Evolutionary conservation across 2,113 vertebrate species (phyloP).

Genomic region (Cervus canadensis): DNA sequence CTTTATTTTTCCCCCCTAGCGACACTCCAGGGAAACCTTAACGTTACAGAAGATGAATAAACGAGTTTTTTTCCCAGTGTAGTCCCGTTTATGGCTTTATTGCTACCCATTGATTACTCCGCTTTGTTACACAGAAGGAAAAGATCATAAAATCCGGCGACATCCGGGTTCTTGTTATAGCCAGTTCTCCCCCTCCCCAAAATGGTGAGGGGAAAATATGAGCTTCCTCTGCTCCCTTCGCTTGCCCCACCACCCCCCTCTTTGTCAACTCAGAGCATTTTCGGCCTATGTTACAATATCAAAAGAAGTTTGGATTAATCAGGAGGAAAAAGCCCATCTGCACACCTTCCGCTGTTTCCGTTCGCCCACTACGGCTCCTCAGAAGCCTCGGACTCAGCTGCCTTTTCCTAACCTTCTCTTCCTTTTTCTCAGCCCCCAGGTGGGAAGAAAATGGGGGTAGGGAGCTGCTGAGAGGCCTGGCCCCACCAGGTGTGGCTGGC

Average conservation of each 20-base stretch:
- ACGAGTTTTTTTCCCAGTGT: slow-evolving; percentile 78
- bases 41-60: slow-evolving; percentile 82
- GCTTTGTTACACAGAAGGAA: slow-evolving; percentile 89
- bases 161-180: slow-evolving; percentile 86
- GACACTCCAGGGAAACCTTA: slow-evolving; percentile 81
- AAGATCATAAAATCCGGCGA: slow-evolving; percentile 86
- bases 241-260: slow-evolving; percentile 15
- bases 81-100: slow-evolving; percentile 87
- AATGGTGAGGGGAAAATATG: slow-evolving; percentile 64
- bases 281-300: slow-evolving; percentile 52
- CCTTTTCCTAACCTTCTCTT: slow-evolving; percentile 6
- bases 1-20: slow-evolving; percentile 71
- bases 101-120: slow-evolving; percentile 85
- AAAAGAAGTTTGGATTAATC: slow-evolving; percentile 66
- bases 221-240: slow-evolving; percentile 24
- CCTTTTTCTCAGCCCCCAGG: background rate
- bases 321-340: slow-evolving; percentile 39
- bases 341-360: slow-evolving; percentile 57
- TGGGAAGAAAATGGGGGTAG: background rate
- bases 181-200: slow-evolving; percentile 40
- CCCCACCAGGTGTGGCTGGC: background rate
- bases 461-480: background rate
- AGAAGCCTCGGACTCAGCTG: slow-evolving; percentile 11
- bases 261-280: slow-evolving; percentile 76
- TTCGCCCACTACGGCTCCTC: background rate